Conservation (phyloP, 2,888 invertebrate species). For the Villa cingulata region DNA sequence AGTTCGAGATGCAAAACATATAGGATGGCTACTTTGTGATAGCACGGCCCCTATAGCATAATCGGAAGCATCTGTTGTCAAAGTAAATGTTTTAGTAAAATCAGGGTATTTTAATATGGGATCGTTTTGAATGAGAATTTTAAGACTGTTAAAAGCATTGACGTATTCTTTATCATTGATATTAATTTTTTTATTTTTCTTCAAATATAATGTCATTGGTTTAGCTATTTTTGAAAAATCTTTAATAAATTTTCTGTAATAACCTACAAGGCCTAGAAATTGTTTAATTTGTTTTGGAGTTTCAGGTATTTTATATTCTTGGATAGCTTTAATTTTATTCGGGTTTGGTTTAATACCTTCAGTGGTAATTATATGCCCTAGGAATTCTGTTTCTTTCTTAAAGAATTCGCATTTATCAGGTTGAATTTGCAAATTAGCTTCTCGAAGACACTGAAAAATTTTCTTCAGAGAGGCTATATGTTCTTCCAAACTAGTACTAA, state of each 20-base stretch:
- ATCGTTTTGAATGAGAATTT: slow-evolving; percentile 3
- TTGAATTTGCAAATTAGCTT: no score
- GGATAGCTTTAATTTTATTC: slow-evolving; percentile 3
- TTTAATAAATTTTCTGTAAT: slow-evolving; percentile 14
- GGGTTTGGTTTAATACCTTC: no score
- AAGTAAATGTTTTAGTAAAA: neutral
- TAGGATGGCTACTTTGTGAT: slow-evolving; percentile 4
- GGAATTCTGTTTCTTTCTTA: no score
- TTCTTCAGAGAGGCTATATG: no score
- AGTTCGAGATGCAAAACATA: slow-evolving; percentile 20
- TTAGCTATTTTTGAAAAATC: slow-evolving; percentile 4
- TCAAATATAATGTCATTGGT: slow-evolving; percentile 6
- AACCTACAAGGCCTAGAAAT: slow-evolving; percentile 17
- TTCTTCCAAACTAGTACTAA: no score
- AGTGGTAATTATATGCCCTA: no score
- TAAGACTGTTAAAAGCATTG: slow-evolving; percentile 12
- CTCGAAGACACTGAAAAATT: no score
- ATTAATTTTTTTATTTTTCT: slow-evolving; percentile 10
- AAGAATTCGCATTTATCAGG: no score
- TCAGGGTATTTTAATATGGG: neutral
- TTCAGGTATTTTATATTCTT: slow-evolving; percentile 14
- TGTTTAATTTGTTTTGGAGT: slow-evolving; percentile 17
- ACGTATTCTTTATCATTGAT: slow-evolving; percentile 5
- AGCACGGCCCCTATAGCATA: neutral
- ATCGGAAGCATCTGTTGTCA: neutral